Evolutionary conservation across 2,113 vertebrate species (phyloP), one percentile per base, ranked within the genome.

Genomic region (Tor tambroides): DNA sequence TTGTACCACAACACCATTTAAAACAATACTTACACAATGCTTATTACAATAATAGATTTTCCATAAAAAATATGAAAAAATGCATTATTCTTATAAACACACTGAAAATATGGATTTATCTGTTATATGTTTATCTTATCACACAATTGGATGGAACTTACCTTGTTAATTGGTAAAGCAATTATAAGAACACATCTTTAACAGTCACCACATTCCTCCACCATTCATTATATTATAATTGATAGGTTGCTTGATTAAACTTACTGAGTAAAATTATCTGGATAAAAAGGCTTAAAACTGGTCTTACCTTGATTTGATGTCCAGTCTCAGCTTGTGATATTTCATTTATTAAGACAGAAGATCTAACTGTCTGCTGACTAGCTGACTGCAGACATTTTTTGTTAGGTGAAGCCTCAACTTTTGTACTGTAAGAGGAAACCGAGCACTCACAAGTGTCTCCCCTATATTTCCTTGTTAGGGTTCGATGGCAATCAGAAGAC

Each of bases 251-350:
- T 69, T 67, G 2, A 32, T 67, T 67, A 32, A 67, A 67, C 28
- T 15, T 26, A 28, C 26, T 28, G 61, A 49, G 12, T 49, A 49
- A 14, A 49, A 15, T 3, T 65, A 65, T 28, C 63, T 6, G 5
- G 26, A 30, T 15, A 65, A 65, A 69, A 32, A 72, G 9, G 6
- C 3, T 14, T 28, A 51, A 77, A 30, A 6, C 3, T 30, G 6
- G n/a, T 51, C 75, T 77, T 77, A 77, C 75, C 41, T 69, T 77
- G n/a, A 28, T 26, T 19, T 51, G 5, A n/a, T 30, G 75, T 51
- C 72, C 38, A 75, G 35, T 77, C 43, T 51, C 74, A 77, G 74
- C 26, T 30, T 10, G 43, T 17, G 43, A 77, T 19, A 30, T 51
- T 51, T 77, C 4, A 41, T 49, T 77, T 49, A 12, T 49, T 77